A percentile compares a stretch with the other conserved stretches of the same genome.
phyloP scores from a whole-genome alignment of 1,140 invertebrate species.

The Arctopsyche grandis region DNA sequence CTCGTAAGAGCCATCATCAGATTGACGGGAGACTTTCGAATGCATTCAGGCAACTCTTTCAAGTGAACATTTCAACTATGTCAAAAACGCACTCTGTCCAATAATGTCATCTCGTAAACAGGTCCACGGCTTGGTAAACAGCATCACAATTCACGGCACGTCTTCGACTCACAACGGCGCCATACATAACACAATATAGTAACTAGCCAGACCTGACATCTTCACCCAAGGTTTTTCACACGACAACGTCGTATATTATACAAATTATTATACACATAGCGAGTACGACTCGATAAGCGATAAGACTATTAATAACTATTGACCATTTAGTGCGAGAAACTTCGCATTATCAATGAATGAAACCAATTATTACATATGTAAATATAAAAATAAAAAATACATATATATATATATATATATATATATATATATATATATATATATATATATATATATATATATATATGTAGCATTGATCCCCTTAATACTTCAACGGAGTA shows the following conservation, averaged over 20 bases:
- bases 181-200: not conserved
- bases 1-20: too few relatives aligned
- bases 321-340: not conserved
- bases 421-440: too few relatives aligned
- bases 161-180: not conserved
- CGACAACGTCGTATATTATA: not conserved
- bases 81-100: slow-evolving; percentile 2
- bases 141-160: slow-evolving; percentile 4
- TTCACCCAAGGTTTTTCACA: slow-evolving; percentile 25
- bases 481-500: too few relatives aligned
- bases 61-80: not conserved
- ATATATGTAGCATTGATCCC: too few relatives aligned
- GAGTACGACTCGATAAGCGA: not conserved
- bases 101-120: not conserved
- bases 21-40: too few relatives aligned
- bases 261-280: not conserved
- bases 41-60: too few relatives aligned
- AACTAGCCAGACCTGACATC: not conserved
- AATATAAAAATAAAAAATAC: too few relatives aligned
- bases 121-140: slow-evolving; percentile 16
- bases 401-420: too few relatives aligned
- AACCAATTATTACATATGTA: slow-evolving; percentile 11
- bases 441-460: too few relatives aligned
- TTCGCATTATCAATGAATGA: not conserved
- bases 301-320: not conserved